Percentiles rank a stretch among this genome's conserved stretches.
These are phyloP conservation scores for Aporrectodea caliginosa DNA, from an alignment of 1,140 invertebrate genomes.

Conservation along the genomic window DNA sequence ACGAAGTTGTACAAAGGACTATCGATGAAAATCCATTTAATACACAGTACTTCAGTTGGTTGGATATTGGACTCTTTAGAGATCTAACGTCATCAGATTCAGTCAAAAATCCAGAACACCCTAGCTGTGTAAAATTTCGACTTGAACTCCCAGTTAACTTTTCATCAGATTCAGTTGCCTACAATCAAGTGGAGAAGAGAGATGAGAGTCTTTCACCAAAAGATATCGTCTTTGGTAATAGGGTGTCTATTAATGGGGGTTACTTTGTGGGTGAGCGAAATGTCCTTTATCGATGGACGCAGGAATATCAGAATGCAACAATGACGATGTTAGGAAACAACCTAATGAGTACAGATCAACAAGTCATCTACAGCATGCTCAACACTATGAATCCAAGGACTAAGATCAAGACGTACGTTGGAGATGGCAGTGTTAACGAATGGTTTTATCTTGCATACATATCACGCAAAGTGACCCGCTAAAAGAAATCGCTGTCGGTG, in stretches of 20 bases:
- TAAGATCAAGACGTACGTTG: conserved; percentile 16
- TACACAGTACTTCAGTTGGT: conserved; percentile 30
- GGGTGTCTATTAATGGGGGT: conserved; percentile 42
- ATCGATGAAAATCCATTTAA: conserved; percentile 13
- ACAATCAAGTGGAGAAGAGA: conserved; percentile 37
- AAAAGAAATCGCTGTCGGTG: too few species aligned
- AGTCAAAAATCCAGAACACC: neutral
- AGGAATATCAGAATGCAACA: conserved; percentile 22
- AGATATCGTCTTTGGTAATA: conserved; percentile 37
- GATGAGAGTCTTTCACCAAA: conserved; percentile 30
- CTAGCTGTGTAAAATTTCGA: conserved; percentile 31
- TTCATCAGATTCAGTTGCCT: conserved; percentile 40
- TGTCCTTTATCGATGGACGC: conserved; percentile 20
- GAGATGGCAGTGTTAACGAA: neutral
- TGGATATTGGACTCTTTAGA: conserved; percentile 33
- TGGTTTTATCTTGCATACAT: conserved; percentile 23
- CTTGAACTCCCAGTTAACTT: conserved; percentile 41
- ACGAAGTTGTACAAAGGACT: conserved; percentile 23
- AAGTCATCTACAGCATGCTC: conserved; percentile 27
- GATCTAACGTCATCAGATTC: neutral
- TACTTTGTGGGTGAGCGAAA: conserved; percentile 20
- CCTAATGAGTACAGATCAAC: conserved; percentile 30
- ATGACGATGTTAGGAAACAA: conserved; percentile 6
- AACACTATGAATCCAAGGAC: neutral
- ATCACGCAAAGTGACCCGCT: too few species aligned